Base-by-base conservation (phyloP, 2,888 invertebrate genomes). In the Drosophila mercatorum region DNA sequence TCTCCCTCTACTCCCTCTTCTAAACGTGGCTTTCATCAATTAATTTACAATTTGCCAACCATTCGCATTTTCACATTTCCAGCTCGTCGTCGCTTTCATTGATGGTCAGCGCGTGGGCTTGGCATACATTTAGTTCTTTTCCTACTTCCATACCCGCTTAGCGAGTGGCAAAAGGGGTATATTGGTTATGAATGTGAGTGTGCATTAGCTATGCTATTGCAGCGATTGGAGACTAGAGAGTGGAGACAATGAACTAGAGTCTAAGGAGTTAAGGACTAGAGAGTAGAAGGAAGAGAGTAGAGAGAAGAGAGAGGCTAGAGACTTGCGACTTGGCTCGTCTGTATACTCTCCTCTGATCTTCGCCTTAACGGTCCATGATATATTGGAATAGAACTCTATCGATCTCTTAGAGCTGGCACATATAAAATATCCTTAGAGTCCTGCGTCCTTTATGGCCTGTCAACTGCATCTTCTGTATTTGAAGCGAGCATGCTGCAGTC, bases 11-110 rank as follows among this genome's bases (percentile, higher is more conserved):
- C 22, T 22, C 22, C 1, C 22, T 22, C 22, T 22, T 22, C 22
- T 22, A 22, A 22, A 22, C 22, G 75, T 60, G 78, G 81, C 81
- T 87, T 83, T 87, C 88, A 87, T 89, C 89, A 86, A 86, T 86
- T 86, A 86, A 87, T 89, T 86, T 86, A 89, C 86, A 82, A 86
- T 89, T 86, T 86, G 80, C 88, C 75, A 74, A 70, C 76, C 66
- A 74, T 82, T 64, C 82, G 68, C 73, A 79, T 87, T 66, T 47
- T 66, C 63, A 57, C 60, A 61, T 64, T 61, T 57, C 53, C 63
- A 36, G n/a, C 68, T 61, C 53, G 46, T 51, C 51, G 55, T 62
- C 51, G 34, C 78, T 74, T 53, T 38, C 72, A 71, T 82, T 75
- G 71, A 75, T 66, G 83, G 88, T 80, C 83, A 88, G 81, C 76